A percentile compares a stretch with the other conserved stretches of the same genome.
These are phyloP conservation scores for Bombus terrestris DNA, from an alignment of 1,140 invertebrate species.

Conservation along the genomic window DNA sequence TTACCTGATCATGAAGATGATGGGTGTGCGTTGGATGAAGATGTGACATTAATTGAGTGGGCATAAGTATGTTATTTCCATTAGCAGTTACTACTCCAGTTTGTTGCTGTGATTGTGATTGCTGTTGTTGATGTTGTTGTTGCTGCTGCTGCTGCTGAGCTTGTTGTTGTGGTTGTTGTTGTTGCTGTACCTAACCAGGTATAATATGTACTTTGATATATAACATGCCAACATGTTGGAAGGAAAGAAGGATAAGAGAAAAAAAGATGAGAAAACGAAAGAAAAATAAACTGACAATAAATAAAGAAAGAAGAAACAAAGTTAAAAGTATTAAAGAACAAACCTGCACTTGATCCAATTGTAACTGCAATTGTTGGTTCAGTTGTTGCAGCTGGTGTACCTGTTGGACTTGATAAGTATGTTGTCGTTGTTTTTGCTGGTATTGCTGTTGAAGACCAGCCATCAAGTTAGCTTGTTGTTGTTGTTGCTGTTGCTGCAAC, in stretches of 20 bases:
- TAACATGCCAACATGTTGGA: neutral
- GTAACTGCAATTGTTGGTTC: slow-evolving; percentile 81
- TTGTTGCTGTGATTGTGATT: slow-evolving; percentile 74
- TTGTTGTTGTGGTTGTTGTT: slow-evolving; percentile 72
- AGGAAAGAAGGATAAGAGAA: neutral
- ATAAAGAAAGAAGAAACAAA: neutral
- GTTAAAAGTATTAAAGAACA: slow-evolving; percentile 38
- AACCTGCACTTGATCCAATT: slow-evolving; percentile 80
- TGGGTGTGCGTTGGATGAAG: slow-evolving; percentile 78
- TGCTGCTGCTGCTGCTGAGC: slow-evolving; percentile 69
- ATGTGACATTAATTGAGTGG: slow-evolving; percentile 79
- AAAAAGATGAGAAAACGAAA: neutral
- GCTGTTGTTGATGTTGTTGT: slow-evolving; percentile 45
- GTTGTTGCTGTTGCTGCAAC: slow-evolving; percentile 78
- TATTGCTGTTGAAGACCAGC: slow-evolving; percentile 79
- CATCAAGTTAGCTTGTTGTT: slow-evolving; percentile 75
- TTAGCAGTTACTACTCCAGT: slow-evolving; percentile 69
- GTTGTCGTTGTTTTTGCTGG: slow-evolving; percentile 81
- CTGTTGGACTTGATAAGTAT: slow-evolving; percentile 81
- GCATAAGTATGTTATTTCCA: slow-evolving; percentile 74
- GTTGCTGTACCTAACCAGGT: slow-evolving; percentile 78
- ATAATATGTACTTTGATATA: neutral
- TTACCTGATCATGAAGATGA: slow-evolving; percentile 76
- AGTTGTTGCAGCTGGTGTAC: slow-evolving; percentile 79
- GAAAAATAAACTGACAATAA: neutral